phyloP scores from a whole-genome alignment of 2,113 vertebrate species.

The Coptodon rendalli region DNA sequence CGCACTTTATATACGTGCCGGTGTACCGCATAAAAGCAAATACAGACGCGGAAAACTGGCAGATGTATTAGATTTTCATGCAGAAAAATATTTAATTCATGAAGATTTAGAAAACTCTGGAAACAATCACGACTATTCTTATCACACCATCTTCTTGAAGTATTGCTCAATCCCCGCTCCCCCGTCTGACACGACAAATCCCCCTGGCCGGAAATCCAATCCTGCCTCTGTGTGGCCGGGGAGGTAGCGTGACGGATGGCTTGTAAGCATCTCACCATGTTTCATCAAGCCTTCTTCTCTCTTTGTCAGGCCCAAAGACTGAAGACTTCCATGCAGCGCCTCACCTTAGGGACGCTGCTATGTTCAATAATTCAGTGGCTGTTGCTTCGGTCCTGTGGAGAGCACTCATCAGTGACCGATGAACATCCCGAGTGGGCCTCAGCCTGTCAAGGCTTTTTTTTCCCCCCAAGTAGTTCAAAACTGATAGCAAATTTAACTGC shows the following conservation, averaged over 20 bases:
- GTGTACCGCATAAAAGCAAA: background rate
- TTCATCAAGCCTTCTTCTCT: slow-evolving; percentile 41
- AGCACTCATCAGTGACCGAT: slow-evolving; percentile 56
- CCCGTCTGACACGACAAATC: slow-evolving; percentile 23
- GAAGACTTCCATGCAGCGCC: slow-evolving; percentile 51
- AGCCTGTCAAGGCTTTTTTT: background rate
- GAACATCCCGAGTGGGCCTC: slow-evolving; percentile 15
- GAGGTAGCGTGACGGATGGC: slow-evolving; percentile 53
- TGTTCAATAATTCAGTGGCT: slow-evolving; percentile 66
- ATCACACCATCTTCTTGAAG: slow-evolving; percentile 16
- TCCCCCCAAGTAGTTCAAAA: background rate
- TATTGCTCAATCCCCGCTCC: slow-evolving; percentile 16
- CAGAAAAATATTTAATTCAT: slow-evolving; percentile 3
- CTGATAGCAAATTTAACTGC: background rate
- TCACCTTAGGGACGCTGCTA: slow-evolving; percentile 42
- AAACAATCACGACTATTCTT: slow-evolving; percentile 16
- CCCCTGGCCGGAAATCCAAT: slow-evolving; percentile 49
- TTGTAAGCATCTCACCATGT: slow-evolving; percentile 59
- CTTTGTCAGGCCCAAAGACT: slow-evolving; percentile 52
- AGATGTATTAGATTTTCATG: background rate
- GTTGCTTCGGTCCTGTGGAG: slow-evolving; percentile 57
- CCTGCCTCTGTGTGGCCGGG: slow-evolving; percentile 17
- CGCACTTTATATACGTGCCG: background rate
- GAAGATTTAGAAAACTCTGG: slow-evolving; percentile 5
- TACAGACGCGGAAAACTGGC: background rate